phyloP scores from a whole-genome alignment of 2,113 vertebrate species.

The Corythoichthys haematopterus region DNA sequence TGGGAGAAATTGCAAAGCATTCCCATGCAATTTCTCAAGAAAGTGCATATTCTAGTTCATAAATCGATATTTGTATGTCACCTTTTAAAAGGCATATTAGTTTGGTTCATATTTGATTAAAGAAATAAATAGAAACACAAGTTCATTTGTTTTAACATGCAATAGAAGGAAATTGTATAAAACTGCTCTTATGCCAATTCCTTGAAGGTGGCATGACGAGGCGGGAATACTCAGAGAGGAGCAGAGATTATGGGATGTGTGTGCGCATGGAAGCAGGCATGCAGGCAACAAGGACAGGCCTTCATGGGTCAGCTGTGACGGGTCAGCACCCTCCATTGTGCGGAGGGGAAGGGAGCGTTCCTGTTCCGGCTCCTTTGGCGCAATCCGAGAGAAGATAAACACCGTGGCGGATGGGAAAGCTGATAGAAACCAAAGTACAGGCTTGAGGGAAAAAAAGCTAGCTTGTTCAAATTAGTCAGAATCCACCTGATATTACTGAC shows the following conservation, averaged over 20 bases:
- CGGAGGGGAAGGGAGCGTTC: conserved; percentile 41
- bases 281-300: conserved; percentile 45
- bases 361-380: conserved; percentile 44
- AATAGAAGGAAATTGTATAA: neutral
- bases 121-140: no score
- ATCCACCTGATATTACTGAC: neutral
- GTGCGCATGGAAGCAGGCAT: neutral
- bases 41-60: no score
- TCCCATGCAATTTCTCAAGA: no score
- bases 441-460: neutral
- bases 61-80: no score
- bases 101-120: no score
- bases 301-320: conserved; percentile 50
- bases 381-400: conserved; percentile 59
- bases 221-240: neutral
- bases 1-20: no score
- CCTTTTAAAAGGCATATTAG: no score
- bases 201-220: neutral
- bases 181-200: neutral
- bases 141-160: no score
- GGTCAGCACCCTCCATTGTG: conserved; percentile 61
- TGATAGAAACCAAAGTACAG: conserved; percentile 34
- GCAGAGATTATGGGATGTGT: neutral
- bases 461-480: neutral
- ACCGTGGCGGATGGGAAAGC: conserved; percentile 3